Percentiles rank a stretch among this genome's conserved stretches.
phyloP scores from a whole-genome alignment of 2,888 invertebrate species.

The Oscheius myriophilus region DNA sequence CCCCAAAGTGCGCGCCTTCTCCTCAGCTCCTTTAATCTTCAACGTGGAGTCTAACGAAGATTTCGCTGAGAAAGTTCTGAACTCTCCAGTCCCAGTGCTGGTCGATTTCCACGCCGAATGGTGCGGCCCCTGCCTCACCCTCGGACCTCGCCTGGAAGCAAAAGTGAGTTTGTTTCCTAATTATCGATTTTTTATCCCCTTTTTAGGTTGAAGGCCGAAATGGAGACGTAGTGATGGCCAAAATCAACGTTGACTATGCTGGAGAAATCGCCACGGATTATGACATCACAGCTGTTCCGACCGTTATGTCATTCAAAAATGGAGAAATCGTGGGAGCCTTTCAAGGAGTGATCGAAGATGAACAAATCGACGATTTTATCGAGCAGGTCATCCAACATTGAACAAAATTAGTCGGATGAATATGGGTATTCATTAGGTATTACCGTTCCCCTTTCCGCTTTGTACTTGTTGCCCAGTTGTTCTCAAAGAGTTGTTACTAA shows the following conservation, averaged over 20 bases:
- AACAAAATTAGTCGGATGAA: not conserved
- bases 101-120: constrained; percentile 68
- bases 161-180: constrained; percentile 30
- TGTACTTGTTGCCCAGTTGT: too few relatives aligned
- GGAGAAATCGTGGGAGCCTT: constrained; percentile 49
- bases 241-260: constrained; percentile 56
- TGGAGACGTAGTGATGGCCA: constrained; percentile 49
- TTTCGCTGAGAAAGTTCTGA: constrained; percentile 46
- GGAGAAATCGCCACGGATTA: constrained; percentile 51
- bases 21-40: constrained; percentile 31
- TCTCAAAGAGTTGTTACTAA: too few relatives aligned
- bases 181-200: not conserved
- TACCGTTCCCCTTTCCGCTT: too few relatives aligned
- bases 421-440: too few relatives aligned
- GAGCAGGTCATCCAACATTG: constrained; percentile 26
- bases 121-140: constrained; percentile 67
- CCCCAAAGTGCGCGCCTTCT: not conserved
- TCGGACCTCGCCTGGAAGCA: constrained; percentile 63
- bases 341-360: constrained; percentile 49
- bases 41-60: constrained; percentile 47
- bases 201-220: constrained; percentile 40
- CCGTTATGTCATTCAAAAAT: constrained; percentile 50
- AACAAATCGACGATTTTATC: constrained; percentile 51
- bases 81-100: constrained; percentile 54
- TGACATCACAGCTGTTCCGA: constrained; percentile 51